These are phyloP conservation scores for Bombus affinis DNA, from an alignment of 1,140 invertebrate genomes.

Conservation along the genomic window DNA sequence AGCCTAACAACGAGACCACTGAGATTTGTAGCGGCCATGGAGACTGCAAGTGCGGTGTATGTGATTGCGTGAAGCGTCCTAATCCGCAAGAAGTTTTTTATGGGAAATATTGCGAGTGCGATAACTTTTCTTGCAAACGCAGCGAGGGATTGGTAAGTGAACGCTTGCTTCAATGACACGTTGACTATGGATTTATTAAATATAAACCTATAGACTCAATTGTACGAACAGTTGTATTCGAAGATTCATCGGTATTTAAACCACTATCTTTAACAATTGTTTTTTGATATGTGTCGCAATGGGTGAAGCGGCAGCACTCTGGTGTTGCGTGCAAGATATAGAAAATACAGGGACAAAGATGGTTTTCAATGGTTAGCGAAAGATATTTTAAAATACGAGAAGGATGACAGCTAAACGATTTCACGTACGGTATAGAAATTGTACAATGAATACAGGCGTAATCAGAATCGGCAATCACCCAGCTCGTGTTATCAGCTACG, in stretches of 20 bases:
- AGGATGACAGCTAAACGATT: neutral
- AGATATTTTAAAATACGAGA: neutral
- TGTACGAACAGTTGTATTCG: too few species aligned
- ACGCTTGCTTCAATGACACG: neutral
- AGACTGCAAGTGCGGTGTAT: slow-evolving; percentile 86
- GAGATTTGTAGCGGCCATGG: slow-evolving; percentile 84
- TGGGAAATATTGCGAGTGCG: slow-evolving; percentile 89
- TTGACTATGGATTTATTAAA: too few species aligned
- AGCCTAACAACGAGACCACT: slow-evolving; percentile 56
- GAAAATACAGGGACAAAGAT: neutral
- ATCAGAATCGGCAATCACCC: neutral
- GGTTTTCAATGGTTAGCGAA: neutral
- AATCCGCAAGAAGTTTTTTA: slow-evolving; percentile 80
- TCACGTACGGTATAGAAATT: neutral
- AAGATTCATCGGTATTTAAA: too few species aligned
- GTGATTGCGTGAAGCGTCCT: slow-evolving; percentile 84
- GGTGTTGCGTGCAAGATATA: too few species aligned
- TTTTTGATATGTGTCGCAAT: too few species aligned
- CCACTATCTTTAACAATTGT: too few species aligned
- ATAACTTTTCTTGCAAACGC: slow-evolving; percentile 88
- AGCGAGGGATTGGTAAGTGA: slow-evolving; percentile 78
- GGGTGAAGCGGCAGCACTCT: too few species aligned
- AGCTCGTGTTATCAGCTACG: neutral
- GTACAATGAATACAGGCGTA: neutral
- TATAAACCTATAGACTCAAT: too few species aligned